phyloP scores from a whole-genome alignment of 2,113 vertebrate species.

The Lophius piscatorius region DNA sequence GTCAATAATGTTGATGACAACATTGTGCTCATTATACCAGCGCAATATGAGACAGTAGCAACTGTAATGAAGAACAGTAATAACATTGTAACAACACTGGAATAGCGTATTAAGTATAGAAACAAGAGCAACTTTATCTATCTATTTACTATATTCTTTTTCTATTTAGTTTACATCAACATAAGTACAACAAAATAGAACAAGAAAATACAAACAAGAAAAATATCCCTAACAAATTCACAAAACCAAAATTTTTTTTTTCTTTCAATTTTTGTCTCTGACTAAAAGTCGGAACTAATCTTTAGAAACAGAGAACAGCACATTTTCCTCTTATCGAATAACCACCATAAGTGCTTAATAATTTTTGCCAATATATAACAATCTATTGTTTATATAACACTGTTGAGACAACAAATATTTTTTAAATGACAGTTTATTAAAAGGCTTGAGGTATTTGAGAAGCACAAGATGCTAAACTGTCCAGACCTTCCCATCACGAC shows the following conservation, averaged over 20 bases:
- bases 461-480: constrained; percentile 16
- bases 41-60: not conserved
- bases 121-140: too few species aligned
- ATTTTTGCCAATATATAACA: not conserved
- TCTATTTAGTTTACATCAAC: too few species aligned
- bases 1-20: not conserved
- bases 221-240: too few species aligned
- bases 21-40: not conserved
- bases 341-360: too few species aligned
- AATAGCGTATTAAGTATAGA: too few species aligned
- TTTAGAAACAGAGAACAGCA: not conserved
- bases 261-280: not conserved
- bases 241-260: not conserved
- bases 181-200: too few species aligned
- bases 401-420: too few species aligned
- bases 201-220: too few species aligned
- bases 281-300: not conserved
- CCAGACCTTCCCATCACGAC: constrained; percentile 37
- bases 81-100: not conserved
- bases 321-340: not conserved
- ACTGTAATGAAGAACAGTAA: not conserved
- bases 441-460: constrained; percentile 18
- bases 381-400: not conserved
- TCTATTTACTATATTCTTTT: too few species aligned
- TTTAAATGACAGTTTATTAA: too few species aligned